phyloP scores from a whole-genome alignment of 2,888 invertebrate genomes.

The Lycophotia porphyrea region DNA sequence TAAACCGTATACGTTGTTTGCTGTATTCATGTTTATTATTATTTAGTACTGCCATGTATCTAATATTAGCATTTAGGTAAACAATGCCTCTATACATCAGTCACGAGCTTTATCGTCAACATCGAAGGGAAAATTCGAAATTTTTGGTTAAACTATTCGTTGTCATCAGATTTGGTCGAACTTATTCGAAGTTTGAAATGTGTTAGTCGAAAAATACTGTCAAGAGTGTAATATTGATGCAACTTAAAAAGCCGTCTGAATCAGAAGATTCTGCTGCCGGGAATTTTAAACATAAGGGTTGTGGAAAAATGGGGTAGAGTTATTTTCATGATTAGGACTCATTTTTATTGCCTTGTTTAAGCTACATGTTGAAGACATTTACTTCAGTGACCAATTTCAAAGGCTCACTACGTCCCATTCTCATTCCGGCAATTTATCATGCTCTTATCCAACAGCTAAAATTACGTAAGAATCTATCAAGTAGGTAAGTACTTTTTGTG shows the following conservation, averaged over 20 bases:
- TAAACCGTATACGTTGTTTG: constrained; percentile 41
- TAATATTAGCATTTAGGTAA: constrained; percentile 36
- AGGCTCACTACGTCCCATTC: not conserved
- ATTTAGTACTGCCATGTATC: too few relatives aligned
- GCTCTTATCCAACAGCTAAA: not conserved
- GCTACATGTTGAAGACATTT: not conserved
- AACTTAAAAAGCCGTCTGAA: not conserved
- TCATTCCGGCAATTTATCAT: not conserved
- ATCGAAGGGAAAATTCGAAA: not conserved
- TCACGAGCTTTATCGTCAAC: constrained; percentile 9
- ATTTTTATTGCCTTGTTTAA: not conserved
- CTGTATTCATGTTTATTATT: constrained; percentile 21
- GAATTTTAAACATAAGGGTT: not conserved
- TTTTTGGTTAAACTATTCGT: not conserved
- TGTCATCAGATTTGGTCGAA: not conserved
- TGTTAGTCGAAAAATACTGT: not conserved
- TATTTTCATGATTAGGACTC: not conserved
- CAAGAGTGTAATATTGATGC: not conserved
- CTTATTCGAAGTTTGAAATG: not conserved
- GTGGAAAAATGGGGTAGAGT: not conserved
- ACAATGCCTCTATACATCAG: constrained; percentile 9
- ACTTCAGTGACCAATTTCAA: not conserved
- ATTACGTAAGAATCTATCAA: constrained; percentile 19
- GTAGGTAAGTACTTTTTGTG: constrained; percentile 6
- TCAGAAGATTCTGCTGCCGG: not conserved